phyloP scores from a whole-genome alignment of 1,140 invertebrate genomes.

The Subanguina moxae region DNA sequence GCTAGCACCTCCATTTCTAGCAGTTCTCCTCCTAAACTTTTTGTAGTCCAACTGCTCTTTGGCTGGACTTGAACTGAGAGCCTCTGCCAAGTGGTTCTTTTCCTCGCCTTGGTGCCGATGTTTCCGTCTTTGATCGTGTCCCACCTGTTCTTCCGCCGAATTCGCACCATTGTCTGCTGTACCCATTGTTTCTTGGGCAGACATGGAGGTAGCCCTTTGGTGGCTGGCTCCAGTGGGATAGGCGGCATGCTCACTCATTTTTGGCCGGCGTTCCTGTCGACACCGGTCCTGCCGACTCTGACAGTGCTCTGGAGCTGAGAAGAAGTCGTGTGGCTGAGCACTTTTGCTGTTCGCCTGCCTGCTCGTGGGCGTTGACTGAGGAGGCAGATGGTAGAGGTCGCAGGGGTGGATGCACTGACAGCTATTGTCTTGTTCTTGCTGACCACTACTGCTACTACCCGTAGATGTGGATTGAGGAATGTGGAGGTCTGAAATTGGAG shows the following conservation, averaged over 20 bases:
- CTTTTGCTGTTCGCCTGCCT: not conserved
- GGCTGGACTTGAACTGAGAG: not conserved
- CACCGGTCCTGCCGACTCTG: constrained; percentile 25
- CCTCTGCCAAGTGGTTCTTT: not conserved
- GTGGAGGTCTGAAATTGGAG: constrained; percentile 39
- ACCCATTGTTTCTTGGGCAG: no score
- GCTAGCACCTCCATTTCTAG: no score
- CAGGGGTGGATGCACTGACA: constrained; percentile 53
- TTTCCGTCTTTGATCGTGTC: not conserved
- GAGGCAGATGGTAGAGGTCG: constrained; percentile 24
- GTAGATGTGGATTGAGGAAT: constrained; percentile 31
- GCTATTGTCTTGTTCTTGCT: not conserved
- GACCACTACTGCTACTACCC: not conserved
- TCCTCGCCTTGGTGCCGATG: not conserved
- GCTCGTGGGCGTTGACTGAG: not conserved
- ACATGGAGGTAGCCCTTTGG: not conserved
- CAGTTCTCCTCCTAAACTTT: not conserved
- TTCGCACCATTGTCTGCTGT: no score
- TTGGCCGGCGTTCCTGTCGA: constrained; percentile 1
- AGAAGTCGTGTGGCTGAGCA: constrained; percentile 40
- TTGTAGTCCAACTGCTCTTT: not conserved
- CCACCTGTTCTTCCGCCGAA: no score
- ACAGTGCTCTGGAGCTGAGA: constrained; percentile 47
- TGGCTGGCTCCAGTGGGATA: not conserved
- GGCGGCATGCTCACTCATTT: not conserved